Conservation (phyloP, 1,140 invertebrate species). For the Anadara kagoshimensis region DNA sequence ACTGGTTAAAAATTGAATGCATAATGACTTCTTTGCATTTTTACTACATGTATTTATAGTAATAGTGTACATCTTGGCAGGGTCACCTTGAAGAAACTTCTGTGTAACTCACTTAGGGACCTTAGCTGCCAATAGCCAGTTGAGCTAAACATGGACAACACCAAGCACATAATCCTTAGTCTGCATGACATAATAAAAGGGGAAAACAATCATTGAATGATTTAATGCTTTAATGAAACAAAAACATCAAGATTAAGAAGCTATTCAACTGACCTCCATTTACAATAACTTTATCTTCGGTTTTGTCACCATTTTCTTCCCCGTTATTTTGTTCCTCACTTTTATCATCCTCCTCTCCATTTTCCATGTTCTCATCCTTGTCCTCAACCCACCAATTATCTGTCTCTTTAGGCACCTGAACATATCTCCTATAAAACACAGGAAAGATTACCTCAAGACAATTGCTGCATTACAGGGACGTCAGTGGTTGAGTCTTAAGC, state of each 20-base stretch:
- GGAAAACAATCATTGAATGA: not conserved
- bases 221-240: too few relatives aligned
- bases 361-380: slow-evolving; percentile 48
- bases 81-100: too few relatives aligned
- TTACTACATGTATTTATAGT: too few relatives aligned
- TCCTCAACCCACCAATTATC: slow-evolving; percentile 65
- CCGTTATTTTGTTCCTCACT: slow-evolving; percentile 25
- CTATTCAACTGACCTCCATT: slow-evolving; percentile 21
- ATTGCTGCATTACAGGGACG: too few relatives aligned
- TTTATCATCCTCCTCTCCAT: slow-evolving; percentile 40
- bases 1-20: too few relatives aligned
- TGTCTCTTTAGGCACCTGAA: slow-evolving; percentile 54
- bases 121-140: too few relatives aligned
- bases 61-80: too few relatives aligned
- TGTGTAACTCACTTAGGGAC: too few relatives aligned
- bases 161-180: too few relatives aligned
- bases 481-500: too few relatives aligned
- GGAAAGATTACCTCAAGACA: slow-evolving; percentile 19
- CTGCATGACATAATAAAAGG: not conserved
- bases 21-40: too few relatives aligned
- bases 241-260: not conserved
- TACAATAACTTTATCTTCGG: slow-evolving; percentile 31
- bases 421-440: slow-evolving; percentile 64
- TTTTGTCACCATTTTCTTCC: slow-evolving; percentile 16
- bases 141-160: too few relatives aligned